Evolutionary conservation across 2,888 invertebrate species (phyloP).

Genomic region (Hypomecis punctinalis): DNA sequence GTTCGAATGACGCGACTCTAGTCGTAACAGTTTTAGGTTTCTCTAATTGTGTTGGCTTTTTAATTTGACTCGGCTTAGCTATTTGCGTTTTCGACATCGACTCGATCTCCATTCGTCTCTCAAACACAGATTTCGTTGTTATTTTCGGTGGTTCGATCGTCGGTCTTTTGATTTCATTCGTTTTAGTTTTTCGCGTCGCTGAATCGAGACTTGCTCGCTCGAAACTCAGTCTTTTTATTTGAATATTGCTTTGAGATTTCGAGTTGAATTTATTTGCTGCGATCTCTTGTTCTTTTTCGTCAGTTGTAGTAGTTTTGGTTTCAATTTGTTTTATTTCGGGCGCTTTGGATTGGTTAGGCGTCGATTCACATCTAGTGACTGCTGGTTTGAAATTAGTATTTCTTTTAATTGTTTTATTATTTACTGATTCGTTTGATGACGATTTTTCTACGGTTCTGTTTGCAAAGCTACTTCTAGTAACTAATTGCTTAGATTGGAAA

Average conservation of each 20-base stretch:
- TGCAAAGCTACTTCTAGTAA: constrained; percentile 45
- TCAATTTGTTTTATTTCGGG: constrained; percentile 40
- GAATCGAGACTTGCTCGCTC: constrained; percentile 82
- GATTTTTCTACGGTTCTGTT: constrained; percentile 59
- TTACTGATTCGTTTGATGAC: constrained; percentile 64
- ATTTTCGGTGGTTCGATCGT: constrained; percentile 65
- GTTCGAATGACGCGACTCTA: constrained; percentile 73
- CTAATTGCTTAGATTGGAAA: constrained; percentile 47
- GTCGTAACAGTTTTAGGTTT: constrained; percentile 73
- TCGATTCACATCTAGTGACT: constrained; percentile 61
- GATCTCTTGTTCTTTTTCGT: constrained; percentile 43
- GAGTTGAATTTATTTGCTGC: constrained; percentile 48
- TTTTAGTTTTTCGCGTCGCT: constrained; percentile 70
- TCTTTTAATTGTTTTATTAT: constrained; percentile 64
- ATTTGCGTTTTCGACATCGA: constrained; percentile 66
- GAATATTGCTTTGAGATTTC: constrained; percentile 66
- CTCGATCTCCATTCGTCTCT: constrained; percentile 79
- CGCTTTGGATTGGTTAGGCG: constrained; percentile 51
- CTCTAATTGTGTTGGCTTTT: constrained; percentile 62
- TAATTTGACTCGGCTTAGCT: constrained; percentile 55
- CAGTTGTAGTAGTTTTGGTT: constrained; percentile 37
- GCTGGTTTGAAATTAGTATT: constrained; percentile 60
- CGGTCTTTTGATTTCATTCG: constrained; percentile 58
- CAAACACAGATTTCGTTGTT: constrained; percentile 75
- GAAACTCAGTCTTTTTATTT: constrained; percentile 77